Conservation (phyloP, 2,888 invertebrate genomes). For the Antitype chi region DNA sequence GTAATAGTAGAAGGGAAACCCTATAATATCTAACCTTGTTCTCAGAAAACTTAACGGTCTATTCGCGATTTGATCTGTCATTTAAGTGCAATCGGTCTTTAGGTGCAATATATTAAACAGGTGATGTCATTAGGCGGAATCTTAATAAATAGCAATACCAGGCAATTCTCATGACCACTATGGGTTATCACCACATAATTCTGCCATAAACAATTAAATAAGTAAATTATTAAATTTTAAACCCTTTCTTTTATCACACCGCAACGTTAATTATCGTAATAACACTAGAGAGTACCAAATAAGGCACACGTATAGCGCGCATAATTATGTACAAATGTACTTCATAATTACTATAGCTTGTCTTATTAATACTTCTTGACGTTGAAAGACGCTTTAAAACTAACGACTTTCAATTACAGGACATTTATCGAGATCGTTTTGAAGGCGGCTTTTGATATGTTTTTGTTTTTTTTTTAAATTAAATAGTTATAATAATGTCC, state of each 20-base stretch:
- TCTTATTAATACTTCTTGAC: conserved; percentile 38
- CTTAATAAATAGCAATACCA: background rate
- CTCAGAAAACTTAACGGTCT: no score
- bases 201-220: background rate
- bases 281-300: conserved; percentile 16
- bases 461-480: conserved; percentile 1
- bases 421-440: conserved; percentile 40
- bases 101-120: no score
- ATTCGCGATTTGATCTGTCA: no score
- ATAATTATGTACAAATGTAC: conserved; percentile 3
- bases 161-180: background rate
- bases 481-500: conserved; percentile 36
- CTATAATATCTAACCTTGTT: no score
- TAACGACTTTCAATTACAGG: conserved; percentile 31
- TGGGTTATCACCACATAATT: background rate
- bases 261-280: conserved; percentile 4
- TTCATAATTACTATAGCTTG: conserved; percentile 13
- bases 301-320: background rate
- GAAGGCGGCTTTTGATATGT: conserved; percentile 13
- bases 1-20: no score
- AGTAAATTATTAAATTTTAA: conserved; percentile 5
- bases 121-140: background rate
- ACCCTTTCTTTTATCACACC: background rate
- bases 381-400: conserved; percentile 14
- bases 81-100: no score